A percentile compares a stretch with the other conserved stretches of the same genome.
Conservation (phyloP, 2,797 vertebrate genomes). For the Cuculus canorus region DNA sequence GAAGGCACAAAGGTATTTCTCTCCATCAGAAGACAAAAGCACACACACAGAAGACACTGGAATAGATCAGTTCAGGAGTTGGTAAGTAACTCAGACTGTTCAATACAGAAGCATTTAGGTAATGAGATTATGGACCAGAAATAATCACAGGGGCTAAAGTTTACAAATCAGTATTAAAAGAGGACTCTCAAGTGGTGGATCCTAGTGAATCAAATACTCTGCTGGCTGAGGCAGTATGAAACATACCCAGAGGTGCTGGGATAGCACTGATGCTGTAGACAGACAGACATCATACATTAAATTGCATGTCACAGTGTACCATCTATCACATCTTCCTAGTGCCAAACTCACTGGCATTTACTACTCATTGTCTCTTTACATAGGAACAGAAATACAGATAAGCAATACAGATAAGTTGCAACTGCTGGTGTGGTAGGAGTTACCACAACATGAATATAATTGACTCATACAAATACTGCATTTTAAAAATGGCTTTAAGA, state of each 20-base stretch:
- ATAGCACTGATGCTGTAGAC: neutral
- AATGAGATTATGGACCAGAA: constrained; percentile 41
- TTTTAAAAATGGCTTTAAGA: neutral
- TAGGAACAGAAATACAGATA: neutral
- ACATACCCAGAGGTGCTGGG: neutral
- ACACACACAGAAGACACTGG: constrained; percentile 16
- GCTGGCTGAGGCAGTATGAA: neutral
- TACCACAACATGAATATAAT: neutral
- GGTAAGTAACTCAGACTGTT: constrained; percentile 31
- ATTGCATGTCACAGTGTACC: neutral
- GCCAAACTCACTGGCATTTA: neutral
- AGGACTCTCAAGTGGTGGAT: neutral
- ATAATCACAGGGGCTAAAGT: neutral
- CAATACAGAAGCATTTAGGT: constrained; percentile 14
- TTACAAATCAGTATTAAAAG: constrained; percentile 24
- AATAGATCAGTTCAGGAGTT: constrained; percentile 13
- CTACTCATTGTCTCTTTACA: neutral
- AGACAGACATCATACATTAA: neutral
- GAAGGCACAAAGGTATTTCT: neutral
- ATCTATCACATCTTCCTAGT: neutral
- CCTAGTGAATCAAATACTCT: neutral
- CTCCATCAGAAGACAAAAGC: constrained; percentile 3
- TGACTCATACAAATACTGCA: neutral
- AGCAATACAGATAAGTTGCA: neutral
- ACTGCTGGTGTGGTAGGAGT: neutral